Conservation (phyloP, 2,113 vertebrate species). For the Psephotus haematonotus region DNA sequence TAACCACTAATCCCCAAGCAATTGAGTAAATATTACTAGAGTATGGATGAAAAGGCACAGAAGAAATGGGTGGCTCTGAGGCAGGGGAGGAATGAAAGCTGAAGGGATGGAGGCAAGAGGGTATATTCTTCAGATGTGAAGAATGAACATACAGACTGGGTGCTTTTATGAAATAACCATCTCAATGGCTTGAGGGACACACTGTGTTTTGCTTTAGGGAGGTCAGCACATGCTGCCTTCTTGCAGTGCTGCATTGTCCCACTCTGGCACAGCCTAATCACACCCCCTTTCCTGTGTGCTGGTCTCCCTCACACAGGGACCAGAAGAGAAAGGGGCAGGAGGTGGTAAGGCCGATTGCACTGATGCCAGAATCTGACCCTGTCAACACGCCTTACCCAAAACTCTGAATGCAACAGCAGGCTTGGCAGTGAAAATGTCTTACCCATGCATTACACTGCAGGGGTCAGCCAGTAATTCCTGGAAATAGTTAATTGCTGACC, state of each 20-base stretch:
- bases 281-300: rapidly evolving
- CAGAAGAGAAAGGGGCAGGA: background rate
- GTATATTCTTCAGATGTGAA: background rate
- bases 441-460: background rate
- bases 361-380: background rate
- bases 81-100: background rate
- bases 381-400: background rate
- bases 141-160: background rate
- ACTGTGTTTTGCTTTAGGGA: background rate
- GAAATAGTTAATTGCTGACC: conserved; percentile 31
- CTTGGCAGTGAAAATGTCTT: background rate
- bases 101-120: background rate
- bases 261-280: background rate
- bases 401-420: background rate
- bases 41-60: background rate
- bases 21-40: background rate
- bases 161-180: background rate
- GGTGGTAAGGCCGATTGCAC: rapidly evolving
- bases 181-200: background rate
- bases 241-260: rapidly evolving
- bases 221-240: background rate
- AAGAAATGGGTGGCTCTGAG: background rate
- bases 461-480: conserved; percentile 20
- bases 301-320: background rate
- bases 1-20: background rate